A percentile compares a stretch with the other conserved stretches of the same genome.
These are phyloP conservation scores for Lagorchestes hirsutus DNA, from an alignment of 2,797 vertebrate genomes.

Conservation along the genomic window DNA sequence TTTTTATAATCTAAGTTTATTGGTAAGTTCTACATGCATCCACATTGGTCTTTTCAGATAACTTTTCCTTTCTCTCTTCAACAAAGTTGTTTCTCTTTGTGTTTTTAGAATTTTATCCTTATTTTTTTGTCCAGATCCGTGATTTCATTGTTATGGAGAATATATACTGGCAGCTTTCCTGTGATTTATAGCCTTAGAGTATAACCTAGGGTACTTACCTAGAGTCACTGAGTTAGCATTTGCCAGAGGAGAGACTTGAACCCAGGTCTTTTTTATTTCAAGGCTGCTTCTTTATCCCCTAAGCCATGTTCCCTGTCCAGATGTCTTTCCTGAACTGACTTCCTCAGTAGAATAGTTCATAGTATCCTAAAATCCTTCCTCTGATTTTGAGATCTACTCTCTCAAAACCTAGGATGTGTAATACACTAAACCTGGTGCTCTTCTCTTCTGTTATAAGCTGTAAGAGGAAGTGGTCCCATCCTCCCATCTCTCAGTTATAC, in stretches of 20 bases:
- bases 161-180: not conserved
- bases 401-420: not conserved
- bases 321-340: not conserved
- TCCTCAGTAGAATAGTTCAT: not conserved
- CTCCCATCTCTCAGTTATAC: not conserved
- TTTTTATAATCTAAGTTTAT: not conserved
- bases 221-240: not conserved
- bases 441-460: not conserved
- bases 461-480: not conserved
- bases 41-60: not conserved
- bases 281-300: not conserved
- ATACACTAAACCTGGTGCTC: not conserved
- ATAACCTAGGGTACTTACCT: not conserved
- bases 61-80: not conserved
- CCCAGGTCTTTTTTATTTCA: not conserved
- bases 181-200: not conserved
- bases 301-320: not conserved
- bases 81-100: not conserved
- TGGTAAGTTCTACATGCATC: not conserved
- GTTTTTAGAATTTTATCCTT: not conserved
- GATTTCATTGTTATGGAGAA: not conserved
- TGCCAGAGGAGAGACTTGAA: not conserved
- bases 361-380: not conserved
- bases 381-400: not conserved
- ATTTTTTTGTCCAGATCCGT: not conserved